Conservation (phyloP, 2,888 invertebrate genomes). For the Hyalella azteca region DNA sequence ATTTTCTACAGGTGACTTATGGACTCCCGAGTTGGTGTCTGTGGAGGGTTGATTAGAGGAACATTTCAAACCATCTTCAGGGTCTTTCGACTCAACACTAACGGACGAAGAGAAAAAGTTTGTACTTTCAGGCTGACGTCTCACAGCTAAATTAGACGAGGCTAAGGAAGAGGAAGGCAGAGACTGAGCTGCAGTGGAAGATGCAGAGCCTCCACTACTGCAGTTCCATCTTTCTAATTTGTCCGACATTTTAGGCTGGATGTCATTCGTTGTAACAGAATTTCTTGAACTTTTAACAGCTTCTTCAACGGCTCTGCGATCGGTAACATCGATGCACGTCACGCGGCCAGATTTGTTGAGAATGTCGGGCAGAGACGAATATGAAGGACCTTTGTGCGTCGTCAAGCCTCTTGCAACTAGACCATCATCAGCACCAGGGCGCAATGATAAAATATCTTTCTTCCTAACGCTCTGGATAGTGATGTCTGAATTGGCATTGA, state of each 20-base stretch:
- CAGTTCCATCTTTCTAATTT: slow-evolving; percentile 29
- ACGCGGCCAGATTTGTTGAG: slow-evolving; percentile 49
- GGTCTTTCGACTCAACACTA: slow-evolving; percentile 38
- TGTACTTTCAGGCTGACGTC: slow-evolving; percentile 58
- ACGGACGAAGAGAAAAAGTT: slow-evolving; percentile 54
- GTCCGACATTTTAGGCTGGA: slow-evolving; percentile 36
- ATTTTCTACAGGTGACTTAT: slow-evolving; percentile 23
- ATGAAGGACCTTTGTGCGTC: slow-evolving; percentile 37
- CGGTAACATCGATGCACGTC: slow-evolving; percentile 56
- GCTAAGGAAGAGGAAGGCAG: slow-evolving; percentile 12
- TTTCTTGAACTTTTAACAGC: slow-evolving; percentile 56
- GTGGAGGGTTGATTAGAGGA: slow-evolving; percentile 23
- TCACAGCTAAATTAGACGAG: slow-evolving; percentile 17
- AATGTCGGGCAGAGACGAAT: slow-evolving; percentile 36
- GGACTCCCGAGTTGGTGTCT: not conserved
- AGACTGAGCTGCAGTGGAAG: not conserved
- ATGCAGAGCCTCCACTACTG: not conserved
- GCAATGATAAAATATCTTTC: slow-evolving; percentile 49
- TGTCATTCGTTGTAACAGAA: slow-evolving; percentile 49
- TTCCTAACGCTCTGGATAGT: slow-evolving; percentile 58
- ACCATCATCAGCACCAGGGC: slow-evolving; percentile 42
- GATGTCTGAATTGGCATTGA: slow-evolving; percentile 57
- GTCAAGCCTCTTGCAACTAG: slow-evolving; percentile 32
- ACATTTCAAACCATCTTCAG: slow-evolving; percentile 13
- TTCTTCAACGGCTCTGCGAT: slow-evolving; percentile 57